Conservation (phyloP, 1,140 invertebrate species). For the Cheumatopsyche charites region DNA sequence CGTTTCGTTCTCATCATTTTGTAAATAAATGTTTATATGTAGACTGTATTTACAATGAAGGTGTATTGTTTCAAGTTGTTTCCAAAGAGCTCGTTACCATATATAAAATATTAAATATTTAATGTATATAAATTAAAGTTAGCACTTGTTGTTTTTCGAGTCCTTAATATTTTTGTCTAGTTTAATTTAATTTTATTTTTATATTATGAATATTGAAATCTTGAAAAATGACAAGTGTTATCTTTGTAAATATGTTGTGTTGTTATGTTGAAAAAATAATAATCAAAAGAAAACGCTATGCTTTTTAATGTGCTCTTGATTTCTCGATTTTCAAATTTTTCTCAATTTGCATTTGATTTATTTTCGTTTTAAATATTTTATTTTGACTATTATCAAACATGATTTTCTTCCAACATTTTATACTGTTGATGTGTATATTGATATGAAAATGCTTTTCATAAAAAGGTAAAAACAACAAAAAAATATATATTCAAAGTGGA, state of each 20-base stretch:
- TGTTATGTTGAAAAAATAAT: no score
- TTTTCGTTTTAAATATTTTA: not conserved
- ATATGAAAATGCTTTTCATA: constrained; percentile 4
- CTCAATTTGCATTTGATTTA: not conserved
- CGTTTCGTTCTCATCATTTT: not conserved
- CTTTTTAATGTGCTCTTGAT: not conserved
- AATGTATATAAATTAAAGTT: constrained; percentile 8
- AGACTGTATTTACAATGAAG: constrained; percentile 6
- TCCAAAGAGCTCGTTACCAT: constrained; percentile 20
- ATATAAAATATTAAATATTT: constrained; percentile 13
- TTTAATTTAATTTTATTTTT: not conserved
- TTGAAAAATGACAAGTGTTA: no score
- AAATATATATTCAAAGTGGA: constrained; percentile 7
- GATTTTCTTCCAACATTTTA: constrained; percentile 3
- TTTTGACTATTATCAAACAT: no score
- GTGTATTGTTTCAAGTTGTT: constrained; percentile 13
- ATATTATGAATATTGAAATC: not conserved
- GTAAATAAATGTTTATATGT: constrained; percentile 4
- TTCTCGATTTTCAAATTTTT: not conserved
- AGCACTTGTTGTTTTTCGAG: not conserved
- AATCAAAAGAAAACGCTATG: no score
- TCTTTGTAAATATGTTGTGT: no score
- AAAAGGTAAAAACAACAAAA: not conserved
- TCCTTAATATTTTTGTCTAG: not conserved
- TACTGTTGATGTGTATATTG: not conserved